Evolutionary conservation across 1,140 invertebrate species (phyloP).

Genomic region (Plutomurus gul): DNA sequence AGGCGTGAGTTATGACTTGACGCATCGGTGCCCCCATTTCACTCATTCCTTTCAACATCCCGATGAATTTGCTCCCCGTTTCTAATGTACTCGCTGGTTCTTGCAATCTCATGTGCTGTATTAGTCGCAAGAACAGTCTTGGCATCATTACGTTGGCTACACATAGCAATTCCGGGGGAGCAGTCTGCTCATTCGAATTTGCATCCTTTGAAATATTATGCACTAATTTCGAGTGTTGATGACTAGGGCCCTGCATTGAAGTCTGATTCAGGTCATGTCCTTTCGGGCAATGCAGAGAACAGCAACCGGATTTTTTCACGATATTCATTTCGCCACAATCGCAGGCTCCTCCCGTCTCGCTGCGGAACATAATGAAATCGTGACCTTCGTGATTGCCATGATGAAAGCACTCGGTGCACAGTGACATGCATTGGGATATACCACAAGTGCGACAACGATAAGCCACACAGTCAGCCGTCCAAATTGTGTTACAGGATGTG

Average conservation of each 20-base stretch:
- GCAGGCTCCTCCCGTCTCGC: constrained; percentile 95
- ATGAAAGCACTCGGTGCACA: constrained; percentile 96
- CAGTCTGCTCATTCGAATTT: constrained; percentile 51
- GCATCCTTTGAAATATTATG: not conserved
- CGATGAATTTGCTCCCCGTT: constrained; percentile 68
- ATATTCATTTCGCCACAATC: constrained; percentile 97
- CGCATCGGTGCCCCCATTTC: constrained; percentile 94
- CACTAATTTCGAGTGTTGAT: not conserved
- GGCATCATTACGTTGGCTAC: constrained; percentile 93
- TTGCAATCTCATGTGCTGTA: constrained; percentile 77
- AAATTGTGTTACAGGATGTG: constrained; percentile 93
- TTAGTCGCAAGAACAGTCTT: constrained; percentile 79
- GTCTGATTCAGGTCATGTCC: not conserved
- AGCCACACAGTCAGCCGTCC: constrained; percentile 96
- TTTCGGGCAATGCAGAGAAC: constrained; percentile 23
- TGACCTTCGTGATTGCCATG: constrained; percentile 93
- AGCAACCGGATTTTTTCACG: constrained; percentile 86
- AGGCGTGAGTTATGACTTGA: constrained; percentile 81
- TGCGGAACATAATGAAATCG: constrained; percentile 98
- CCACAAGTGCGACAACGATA: constrained; percentile 97
- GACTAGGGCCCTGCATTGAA: not conserved
- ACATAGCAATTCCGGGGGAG: constrained; percentile 68
- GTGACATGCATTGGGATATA: constrained; percentile 97
- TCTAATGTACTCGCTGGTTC: not conserved
- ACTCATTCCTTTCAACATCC: constrained; percentile 87